phyloP scores from a whole-genome alignment of 2,797 vertebrate genomes.

The Takifugu ocellatus region DNA sequence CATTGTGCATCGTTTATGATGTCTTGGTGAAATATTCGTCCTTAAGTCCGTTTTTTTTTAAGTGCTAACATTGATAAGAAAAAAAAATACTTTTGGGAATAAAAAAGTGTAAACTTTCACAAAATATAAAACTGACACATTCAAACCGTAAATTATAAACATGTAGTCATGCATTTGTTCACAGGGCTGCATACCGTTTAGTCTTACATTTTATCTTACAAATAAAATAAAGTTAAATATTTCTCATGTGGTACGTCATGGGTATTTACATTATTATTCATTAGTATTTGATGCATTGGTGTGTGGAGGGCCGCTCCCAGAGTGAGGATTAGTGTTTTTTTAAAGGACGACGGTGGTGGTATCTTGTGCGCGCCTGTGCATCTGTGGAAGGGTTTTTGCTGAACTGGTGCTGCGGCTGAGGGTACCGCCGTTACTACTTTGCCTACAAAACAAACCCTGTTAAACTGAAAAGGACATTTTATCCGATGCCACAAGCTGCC shows the following conservation, averaged over 20 bases:
- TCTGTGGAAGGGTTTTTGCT: slow-evolving; percentile 65
- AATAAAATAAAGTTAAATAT: slow-evolving; percentile 77
- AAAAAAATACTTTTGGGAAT: slow-evolving; percentile 71
- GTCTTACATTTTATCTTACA: slow-evolving; percentile 75
- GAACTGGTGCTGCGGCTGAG: slow-evolving; percentile 58
- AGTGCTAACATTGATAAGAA: slow-evolving; percentile 71
- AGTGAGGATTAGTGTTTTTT: slow-evolving; percentile 65
- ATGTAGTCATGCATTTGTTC: slow-evolving; percentile 78
- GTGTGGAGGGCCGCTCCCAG: slow-evolving; percentile 65
- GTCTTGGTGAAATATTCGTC: slow-evolving; percentile 59
- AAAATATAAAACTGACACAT: slow-evolving; percentile 80
- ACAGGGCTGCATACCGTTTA: slow-evolving; percentile 77
- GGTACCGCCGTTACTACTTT: slow-evolving; percentile 58
- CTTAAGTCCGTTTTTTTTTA: slow-evolving; percentile 27
- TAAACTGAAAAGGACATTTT: slow-evolving; percentile 55
- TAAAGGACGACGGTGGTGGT: slow-evolving; percentile 61
- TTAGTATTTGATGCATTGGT: slow-evolving; percentile 70
- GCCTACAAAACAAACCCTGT: slow-evolving; percentile 51
- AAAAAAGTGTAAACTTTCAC: slow-evolving; percentile 81
- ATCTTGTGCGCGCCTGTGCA: slow-evolving; percentile 60
- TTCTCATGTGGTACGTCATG: slow-evolving; percentile 70
- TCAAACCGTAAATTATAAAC: slow-evolving; percentile 76
- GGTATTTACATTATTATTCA: slow-evolving; percentile 76
- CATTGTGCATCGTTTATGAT: slow-evolving; percentile 53
- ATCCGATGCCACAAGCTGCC: slow-evolving; percentile 71